These are phyloP conservation scores for Diprion similis DNA, from an alignment of 1,140 invertebrate genomes.

Conservation along the genomic window DNA sequence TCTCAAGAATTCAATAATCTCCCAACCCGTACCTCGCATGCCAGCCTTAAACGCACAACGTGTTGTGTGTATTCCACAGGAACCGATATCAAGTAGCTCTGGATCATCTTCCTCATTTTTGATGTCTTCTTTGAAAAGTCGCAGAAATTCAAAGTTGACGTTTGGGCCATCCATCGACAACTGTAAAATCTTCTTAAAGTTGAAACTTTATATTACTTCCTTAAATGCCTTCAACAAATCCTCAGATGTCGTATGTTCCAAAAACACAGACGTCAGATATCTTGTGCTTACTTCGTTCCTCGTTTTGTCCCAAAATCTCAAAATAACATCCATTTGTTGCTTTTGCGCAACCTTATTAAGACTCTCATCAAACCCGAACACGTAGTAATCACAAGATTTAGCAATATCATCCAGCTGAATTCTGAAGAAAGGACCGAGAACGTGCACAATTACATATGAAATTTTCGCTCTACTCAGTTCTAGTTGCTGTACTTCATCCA, in stretches of 20 bases:
- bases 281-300: slow-evolving; percentile 27
- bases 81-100: slow-evolving; percentile 25
- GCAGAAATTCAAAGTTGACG: slow-evolving; percentile 28
- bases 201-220: slow-evolving; percentile 16
- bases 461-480: slow-evolving; percentile 20
- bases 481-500: slow-evolving; percentile 14
- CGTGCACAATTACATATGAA: slow-evolving; percentile 13
- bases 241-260: slow-evolving; percentile 23
- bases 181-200: slow-evolving; percentile 25
- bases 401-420: slow-evolving; percentile 12
- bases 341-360: slow-evolving; percentile 28
- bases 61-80: slow-evolving; percentile 30
- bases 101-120: slow-evolving; percentile 9
- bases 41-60: slow-evolving; percentile 30
- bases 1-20: slow-evolving; percentile 23
- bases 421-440: slow-evolving; percentile 20
- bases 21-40: slow-evolving; percentile 22
- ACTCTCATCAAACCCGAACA: slow-evolving; percentile 31
- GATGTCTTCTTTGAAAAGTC: slow-evolving; percentile 25
- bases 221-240: slow-evolving; percentile 26
- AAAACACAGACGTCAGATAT: slow-evolving; percentile 30
- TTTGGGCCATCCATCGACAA: slow-evolving; percentile 30
- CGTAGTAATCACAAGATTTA: slow-evolving; percentile 7
- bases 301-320: slow-evolving; percentile 31
- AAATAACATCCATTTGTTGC: slow-evolving; percentile 36